Conservation (phyloP, 2,888 invertebrate species). For the Cerastis leucographa region DNA sequence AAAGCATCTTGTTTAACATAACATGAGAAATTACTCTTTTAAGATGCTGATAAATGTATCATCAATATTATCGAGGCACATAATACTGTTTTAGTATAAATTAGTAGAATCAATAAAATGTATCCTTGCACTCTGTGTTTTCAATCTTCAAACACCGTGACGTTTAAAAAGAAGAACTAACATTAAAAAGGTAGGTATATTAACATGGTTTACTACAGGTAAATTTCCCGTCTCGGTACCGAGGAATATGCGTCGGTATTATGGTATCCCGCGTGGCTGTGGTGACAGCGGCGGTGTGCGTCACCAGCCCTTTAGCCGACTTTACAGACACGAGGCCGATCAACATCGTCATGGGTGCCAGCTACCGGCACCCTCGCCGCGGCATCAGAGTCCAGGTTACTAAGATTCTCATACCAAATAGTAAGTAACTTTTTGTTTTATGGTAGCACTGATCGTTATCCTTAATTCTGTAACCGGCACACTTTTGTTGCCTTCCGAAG, state of each 20-base stretch:
- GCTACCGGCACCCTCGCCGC: slow-evolving; percentile 82
- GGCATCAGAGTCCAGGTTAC: slow-evolving; percentile 84
- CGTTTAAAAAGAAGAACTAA: neutral
- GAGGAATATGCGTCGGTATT: slow-evolving; percentile 81
- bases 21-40: neutral
- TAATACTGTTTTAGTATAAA: neutral
- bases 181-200: neutral
- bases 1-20: too few relatives aligned
- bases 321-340: slow-evolving; percentile 76
- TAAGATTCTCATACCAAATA: slow-evolving; percentile 79
- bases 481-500: neutral
- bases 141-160: neutral
- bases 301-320: slow-evolving; percentile 69
- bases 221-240: slow-evolving; percentile 81
- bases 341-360: slow-evolving; percentile 78
- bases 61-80: neutral
- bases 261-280: slow-evolving; percentile 80
- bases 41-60: neutral
- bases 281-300: slow-evolving; percentile 84
- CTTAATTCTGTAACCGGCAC: too few relatives aligned
- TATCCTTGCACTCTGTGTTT: neutral
- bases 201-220: slow-evolving; percentile 69
- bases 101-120: neutral
- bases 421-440: slow-evolving; percentile 71
- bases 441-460: too few relatives aligned